These are phyloP conservation scores for Amblyjoppa fuscipennis DNA, from an alignment of 2,888 invertebrate species.

Conservation along the genomic window DNA sequence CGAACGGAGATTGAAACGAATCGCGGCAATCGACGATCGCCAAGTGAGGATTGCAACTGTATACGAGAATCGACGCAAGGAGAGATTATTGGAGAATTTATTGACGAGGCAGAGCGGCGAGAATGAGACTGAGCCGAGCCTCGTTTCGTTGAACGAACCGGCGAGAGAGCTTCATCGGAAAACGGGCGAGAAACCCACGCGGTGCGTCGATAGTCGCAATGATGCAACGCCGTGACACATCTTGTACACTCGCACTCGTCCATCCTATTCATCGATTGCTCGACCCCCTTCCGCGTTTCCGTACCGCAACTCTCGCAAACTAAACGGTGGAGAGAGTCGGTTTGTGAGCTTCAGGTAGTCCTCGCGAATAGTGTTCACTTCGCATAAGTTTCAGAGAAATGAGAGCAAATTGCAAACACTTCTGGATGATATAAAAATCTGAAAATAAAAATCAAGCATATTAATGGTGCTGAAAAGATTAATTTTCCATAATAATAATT, in stretches of 20 bases:
- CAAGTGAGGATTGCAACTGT: constrained; percentile 3
- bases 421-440: no score
- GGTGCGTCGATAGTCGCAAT: constrained; percentile 30
- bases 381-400: no score
- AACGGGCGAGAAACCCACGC: constrained; percentile 38
- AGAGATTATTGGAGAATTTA: not conserved
- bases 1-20: constrained; percentile 10
- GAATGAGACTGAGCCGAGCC: not conserved
- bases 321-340: not conserved
- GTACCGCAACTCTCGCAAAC: not conserved
- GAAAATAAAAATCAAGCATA: no score
- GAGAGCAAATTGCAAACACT: no score
- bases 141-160: constrained; percentile 52
- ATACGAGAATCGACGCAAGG: not conserved
- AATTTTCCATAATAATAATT: no score
- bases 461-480: no score
- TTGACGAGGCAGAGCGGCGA: not conserved
- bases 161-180: constrained; percentile 30
- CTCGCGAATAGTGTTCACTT: no score
- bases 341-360: no score
- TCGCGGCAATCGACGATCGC: constrained; percentile 22
- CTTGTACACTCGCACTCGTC: not conserved
- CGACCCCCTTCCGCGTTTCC: not conserved
- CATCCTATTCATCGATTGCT: not conserved
- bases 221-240: constrained; percentile 3